phyloP scores from a whole-genome alignment of 2,113 vertebrate species.

The Cygnus buccinator region DNA sequence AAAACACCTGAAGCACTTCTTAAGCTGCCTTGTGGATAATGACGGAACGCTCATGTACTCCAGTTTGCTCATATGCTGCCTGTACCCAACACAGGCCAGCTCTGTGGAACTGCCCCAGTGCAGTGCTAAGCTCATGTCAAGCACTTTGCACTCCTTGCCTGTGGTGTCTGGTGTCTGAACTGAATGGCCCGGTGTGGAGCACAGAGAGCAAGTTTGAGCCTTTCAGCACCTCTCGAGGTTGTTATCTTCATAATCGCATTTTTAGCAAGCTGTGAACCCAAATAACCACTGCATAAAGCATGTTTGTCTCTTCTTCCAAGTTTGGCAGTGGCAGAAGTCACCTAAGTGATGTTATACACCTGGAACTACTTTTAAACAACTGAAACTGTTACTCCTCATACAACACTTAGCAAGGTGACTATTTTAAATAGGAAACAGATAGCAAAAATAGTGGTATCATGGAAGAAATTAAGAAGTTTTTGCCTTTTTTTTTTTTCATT shows the following conservation, averaged over 20 bases:
- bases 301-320: not conserved
- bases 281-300: not conserved
- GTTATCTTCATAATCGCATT: rapidly evolving
- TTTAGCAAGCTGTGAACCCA: not conserved
- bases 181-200: not conserved
- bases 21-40: not conserved
- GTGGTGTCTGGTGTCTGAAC: rapidly evolving
- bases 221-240: not conserved
- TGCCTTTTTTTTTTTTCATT: not conserved
- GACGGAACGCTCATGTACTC: rapidly evolving
- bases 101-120: rapidly evolving
- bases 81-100: not conserved
- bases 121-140: rapidly evolving
- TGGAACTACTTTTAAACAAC: not conserved
- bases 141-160: rapidly evolving
- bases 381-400: not conserved
- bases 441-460: not conserved
- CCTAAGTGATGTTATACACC: not conserved
- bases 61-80: rapidly evolving
- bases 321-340: not conserved
- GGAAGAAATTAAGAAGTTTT: not conserved
- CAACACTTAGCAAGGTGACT: not conserved
- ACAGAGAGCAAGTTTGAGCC: not conserved
- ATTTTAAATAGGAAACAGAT: not conserved
- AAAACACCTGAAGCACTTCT: not conserved